Percentiles rank a stretch among this genome's conserved stretches.
Conservation (phyloP, 64 coral and sea anemone species). For the Montipora capricornis region DNA sequence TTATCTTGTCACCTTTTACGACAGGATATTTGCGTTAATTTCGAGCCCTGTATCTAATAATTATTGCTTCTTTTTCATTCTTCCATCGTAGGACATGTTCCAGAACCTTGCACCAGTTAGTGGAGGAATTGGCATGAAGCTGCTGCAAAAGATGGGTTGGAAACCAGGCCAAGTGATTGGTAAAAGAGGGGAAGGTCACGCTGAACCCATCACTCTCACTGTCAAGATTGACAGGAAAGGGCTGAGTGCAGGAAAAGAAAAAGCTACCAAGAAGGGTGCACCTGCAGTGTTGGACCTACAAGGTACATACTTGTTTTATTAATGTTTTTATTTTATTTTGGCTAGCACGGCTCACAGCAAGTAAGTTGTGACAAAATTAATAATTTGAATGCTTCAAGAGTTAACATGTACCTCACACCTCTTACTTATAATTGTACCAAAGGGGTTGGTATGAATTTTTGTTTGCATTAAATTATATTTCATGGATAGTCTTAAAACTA, state of each 20-base stretch:
- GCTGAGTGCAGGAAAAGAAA: constrained; percentile 79
- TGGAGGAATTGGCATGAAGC: constrained; percentile 95
- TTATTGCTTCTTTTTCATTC: neutral
- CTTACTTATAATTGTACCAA: too few species aligned
- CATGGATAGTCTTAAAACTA: too few species aligned
- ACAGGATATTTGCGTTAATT: too few species aligned
- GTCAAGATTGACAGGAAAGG: constrained; percentile 96
- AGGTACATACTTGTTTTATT: constrained; percentile 18
- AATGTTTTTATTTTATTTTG: neutral
- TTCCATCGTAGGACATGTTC: constrained; percentile 90
- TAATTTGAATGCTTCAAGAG: too few species aligned
- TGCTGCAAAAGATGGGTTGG: constrained; percentile 99
- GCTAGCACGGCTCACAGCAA: too few species aligned
- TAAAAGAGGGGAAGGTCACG: constrained; percentile 92
- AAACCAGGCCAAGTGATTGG: constrained; percentile 96
- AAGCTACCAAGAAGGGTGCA: constrained; percentile 52
- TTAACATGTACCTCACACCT: too few species aligned
- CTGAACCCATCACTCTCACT: constrained; percentile 92
- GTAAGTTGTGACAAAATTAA: too few species aligned
- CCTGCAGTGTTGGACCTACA: constrained; percentile 43
- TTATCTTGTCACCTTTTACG: too few species aligned
- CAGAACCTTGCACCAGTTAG: constrained; percentile 86
- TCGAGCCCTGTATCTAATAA: neutral
- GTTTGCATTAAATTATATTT: too few species aligned
- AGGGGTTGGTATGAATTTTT: too few species aligned